Base-by-base conservation (phyloP, 2,113 vertebrate species). In the Rana temporaria region DNA sequence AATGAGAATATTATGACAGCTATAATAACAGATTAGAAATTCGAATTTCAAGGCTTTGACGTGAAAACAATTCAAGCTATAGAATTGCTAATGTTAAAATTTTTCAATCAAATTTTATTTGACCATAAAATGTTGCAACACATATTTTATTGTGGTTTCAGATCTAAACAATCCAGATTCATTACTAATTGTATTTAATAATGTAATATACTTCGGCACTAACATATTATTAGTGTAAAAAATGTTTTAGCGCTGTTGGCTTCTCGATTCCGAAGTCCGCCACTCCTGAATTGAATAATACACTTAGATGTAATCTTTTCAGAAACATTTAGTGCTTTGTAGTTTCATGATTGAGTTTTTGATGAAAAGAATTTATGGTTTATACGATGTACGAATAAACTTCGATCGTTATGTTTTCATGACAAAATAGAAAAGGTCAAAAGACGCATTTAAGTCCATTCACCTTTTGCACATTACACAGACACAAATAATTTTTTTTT, bases 81-180 rank as follows among this genome's bases (percentile, higher is more conserved):
- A 48, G 42, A 48, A 48, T 48, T 48, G 8, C 42, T 38, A 57
- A 57, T n/a, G 70, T 34, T 74, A 34, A 19, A 74, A 74, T 38
- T n/a, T 60, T 38, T n/a, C 71, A 74, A 74, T 74, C 55, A 74
- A 73, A 73, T n/a, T 73, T 57, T 59, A 19, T 18, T 32, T 73
- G 14, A 20, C 17, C 14, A n/a, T 56, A 60, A 74, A 74, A 74
- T 6, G 18, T 19, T 38, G 32, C 34, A 60, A 59, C 0, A 38
- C 18, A 57, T 9, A 55, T 55, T 57, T 57, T 57, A 72, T 32
- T 14, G n/a, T 4, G 22, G 30, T 30, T 19, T 38, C 4, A 4
- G 26, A 9, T 26, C 19, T 32, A 3, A 17, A 14, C 71, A 15
- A 60, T 32, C 11, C 52, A 4, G 7, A 72, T 57, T 74, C 19